Evolutionary conservation across 2,797 vertebrate species (phyloP), one percentile per base, ranked within the genome.

Genomic region (Basileuterus tristriatus): DNA sequence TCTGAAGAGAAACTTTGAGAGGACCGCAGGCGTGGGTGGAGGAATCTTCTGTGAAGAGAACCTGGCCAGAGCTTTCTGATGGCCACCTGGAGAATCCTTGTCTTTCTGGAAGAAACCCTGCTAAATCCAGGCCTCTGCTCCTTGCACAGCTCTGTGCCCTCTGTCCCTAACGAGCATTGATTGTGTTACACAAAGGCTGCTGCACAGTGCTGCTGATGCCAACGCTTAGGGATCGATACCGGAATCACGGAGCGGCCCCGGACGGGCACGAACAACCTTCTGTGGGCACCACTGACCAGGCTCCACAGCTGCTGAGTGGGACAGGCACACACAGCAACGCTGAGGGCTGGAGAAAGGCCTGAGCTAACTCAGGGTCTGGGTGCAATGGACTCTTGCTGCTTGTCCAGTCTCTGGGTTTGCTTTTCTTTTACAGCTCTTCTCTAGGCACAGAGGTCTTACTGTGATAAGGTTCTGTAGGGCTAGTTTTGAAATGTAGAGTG

Each of bases 101-200:
- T 36, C 34, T 16, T 44, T 44, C 62, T 78, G 58, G 62, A 72
- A 75, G 69, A 47, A 90, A 20, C 17, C 12, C 65, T 15, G 29
- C 65, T 39, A 8, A 21, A 1, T 9, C 9, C 6, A n/a, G 78
- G 75, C 60, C 70, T 84, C 36, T 80, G 88, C 12, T 56, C 87
- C 69, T 44, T 27, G 86, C 76, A 59, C 59, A 94, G 93, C 94
- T 60, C 77, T 44, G 85, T 75, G 62, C 62, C 62, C 91, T 83
- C 84, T 78, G 88, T 14, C 34, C 87, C 75, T 80, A 47, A 77
- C 0, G 16, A 95, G 82, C 12, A 94, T 20, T 10, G 96, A 93
- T 49, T 34, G 10, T 63, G 27, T 65, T 30, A 68, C 41, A 87
- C 70, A 78, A 36, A 62, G 5, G 64, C 87, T 70, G 90, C 78